A percentile compares a stretch with the other conserved stretches of the same genome.
These are phyloP conservation scores for Podabrus alpinus DNA, from an alignment of 2,888 invertebrate species.

Conservation along the genomic window DNA sequence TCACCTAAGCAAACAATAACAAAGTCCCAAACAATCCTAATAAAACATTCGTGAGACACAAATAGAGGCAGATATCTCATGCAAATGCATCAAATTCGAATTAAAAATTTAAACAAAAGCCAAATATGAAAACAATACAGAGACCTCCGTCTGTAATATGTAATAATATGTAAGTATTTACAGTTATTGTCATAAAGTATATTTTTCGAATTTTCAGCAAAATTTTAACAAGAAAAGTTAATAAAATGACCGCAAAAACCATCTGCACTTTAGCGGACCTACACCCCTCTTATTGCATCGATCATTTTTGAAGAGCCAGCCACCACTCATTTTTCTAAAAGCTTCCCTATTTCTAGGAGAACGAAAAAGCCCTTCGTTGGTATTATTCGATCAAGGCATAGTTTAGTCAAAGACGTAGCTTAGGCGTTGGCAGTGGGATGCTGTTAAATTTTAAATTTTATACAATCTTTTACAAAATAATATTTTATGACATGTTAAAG, in stretches of 20 bases:
- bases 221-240: conserved; percentile 18
- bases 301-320: conserved; percentile 22
- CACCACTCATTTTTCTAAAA: conserved; percentile 16
- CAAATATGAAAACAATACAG: not conserved
- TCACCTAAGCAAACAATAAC: no score
- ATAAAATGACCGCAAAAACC: conserved; percentile 15
- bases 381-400: not conserved
- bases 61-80: no score
- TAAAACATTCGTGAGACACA: no score
- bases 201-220: conserved; percentile 4
- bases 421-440: conserved; percentile 36
- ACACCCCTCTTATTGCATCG: conserved; percentile 25
- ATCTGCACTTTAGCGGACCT: conserved; percentile 17
- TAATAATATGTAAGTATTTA: not conserved
- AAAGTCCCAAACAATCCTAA: no score
- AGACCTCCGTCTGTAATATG: not conserved
- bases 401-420: not conserved
- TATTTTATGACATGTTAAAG: conserved; percentile 43
- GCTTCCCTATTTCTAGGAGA: conserved; percentile 5
- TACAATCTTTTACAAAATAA: conserved; percentile 41
- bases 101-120: not conserved
- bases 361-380: not conserved
- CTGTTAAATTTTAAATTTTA: conserved; percentile 38
- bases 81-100: no score
- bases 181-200: not conserved